Percentiles rank a stretch among this genome's conserved stretches.
Conservation (phyloP, 37 sponge, comb jelly and placozoan genomes). For the Ianthella basta region DNA sequence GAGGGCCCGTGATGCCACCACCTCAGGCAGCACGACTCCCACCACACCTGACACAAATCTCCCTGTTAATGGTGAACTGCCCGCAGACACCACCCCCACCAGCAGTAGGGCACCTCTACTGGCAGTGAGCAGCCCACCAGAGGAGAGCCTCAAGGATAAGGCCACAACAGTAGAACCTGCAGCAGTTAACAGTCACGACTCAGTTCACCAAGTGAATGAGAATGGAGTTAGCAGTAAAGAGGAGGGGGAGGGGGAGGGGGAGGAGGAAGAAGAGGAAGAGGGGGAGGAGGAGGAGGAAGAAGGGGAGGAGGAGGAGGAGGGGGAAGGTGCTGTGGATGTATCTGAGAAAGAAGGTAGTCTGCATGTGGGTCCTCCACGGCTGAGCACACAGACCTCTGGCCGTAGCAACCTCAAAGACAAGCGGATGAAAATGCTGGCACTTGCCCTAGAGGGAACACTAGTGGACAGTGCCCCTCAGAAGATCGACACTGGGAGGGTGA, state of each 20-base stretch:
- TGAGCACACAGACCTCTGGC: constrained; percentile 7
- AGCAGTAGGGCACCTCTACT: too few relatives aligned
- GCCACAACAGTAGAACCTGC: not conserved
- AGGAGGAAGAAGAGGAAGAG: not conserved
- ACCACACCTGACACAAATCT: not conserved
- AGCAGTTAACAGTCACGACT: not conserved
- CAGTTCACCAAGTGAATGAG: not conserved
- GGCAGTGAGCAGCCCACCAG: too few relatives aligned
- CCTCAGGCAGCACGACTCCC: not conserved
- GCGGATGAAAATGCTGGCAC: constrained; percentile 64
- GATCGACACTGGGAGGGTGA: constrained; percentile 21
- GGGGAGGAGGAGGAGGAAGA: not conserved
- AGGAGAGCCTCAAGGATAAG: not conserved
- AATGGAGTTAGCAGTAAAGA: not conserved
- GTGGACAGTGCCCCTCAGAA: constrained; percentile 33
- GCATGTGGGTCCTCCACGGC: constrained; percentile 34
- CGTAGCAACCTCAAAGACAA: constrained; percentile 12
- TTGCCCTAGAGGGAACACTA: constrained; percentile 58
- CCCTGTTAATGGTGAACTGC: not conserved
- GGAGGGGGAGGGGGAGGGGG: not conserved
- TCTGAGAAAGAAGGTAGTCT: not conserved
- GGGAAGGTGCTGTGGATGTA: not conserved
- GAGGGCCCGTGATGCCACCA: not conserved
- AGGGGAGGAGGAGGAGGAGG: constrained; percentile 13
- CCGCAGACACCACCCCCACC: not conserved